Evolutionary conservation across 92 coral and sea anemone genomes (phyloP).

Genomic region (Palythoa heliodiscus): DNA sequence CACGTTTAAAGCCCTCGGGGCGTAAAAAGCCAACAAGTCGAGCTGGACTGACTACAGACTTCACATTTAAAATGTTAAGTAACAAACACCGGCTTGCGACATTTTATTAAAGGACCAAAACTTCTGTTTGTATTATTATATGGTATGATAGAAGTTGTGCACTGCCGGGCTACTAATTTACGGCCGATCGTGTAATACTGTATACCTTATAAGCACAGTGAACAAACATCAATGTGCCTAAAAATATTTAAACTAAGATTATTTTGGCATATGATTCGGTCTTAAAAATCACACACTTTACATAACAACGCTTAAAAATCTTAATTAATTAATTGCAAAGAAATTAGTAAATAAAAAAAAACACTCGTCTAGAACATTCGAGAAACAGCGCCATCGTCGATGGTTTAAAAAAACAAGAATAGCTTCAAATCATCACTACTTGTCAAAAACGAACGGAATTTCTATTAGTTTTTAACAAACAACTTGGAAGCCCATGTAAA

Average conservation of each 20-base stretch:
- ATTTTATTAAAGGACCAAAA: background rate
- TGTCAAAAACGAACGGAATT: too few relatives aligned
- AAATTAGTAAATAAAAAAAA: background rate
- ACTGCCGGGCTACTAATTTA: background rate
- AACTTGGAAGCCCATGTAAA: too few relatives aligned
- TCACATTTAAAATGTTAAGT: background rate
- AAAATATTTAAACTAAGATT: conserved; percentile 1
- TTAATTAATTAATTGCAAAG: conserved; percentile 1
- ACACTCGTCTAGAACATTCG: background rate
- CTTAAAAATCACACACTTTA: background rate
- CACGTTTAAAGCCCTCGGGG: conserved; percentile 18
- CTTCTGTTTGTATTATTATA: background rate
- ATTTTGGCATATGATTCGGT: background rate
- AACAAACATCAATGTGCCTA: background rate
- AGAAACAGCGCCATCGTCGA: background rate
- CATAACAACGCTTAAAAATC: background rate
- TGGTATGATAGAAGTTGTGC: background rate
- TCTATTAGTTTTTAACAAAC: too few relatives aligned
- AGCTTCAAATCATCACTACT: too few relatives aligned
- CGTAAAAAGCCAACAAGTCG: background rate
- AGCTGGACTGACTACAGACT: background rate
- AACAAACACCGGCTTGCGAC: background rate
- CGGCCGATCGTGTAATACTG: background rate
- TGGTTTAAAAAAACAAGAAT: too few relatives aligned
- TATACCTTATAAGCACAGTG: background rate